Base-by-base conservation (phyloP, 2,113 vertebrate species). In the Empidonax alnorum region DNA sequence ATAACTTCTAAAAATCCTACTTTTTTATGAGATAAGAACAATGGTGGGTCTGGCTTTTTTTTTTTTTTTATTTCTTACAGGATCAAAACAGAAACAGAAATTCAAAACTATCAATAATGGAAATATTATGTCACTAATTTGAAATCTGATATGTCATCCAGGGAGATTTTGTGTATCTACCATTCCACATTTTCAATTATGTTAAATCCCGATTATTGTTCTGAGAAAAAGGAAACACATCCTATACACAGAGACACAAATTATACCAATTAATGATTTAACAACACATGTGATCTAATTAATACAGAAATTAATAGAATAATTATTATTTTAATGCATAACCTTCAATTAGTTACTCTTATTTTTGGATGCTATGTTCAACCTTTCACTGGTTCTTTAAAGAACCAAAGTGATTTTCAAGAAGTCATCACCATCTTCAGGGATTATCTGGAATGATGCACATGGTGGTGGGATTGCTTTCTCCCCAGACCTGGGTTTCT, bases 1-100 rank as follows among this genome's bases (percentile, higher is more conserved):
- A 37, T 16, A 10, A 7, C 33, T 39, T 30, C 6, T 2, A 4
- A 33, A n/a, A 10, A 1, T 4, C 0, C 3, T 14, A 1, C 0
- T 15, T 55, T 2, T 69, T 63, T 65, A n/a, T 39, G 12, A 59
- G 24, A 16, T 13, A 63, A 13, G 3, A 28, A n/a, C 5, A 35
- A 50, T 1, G 0, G 6, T 61, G 4, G 7, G 1, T 2, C 4
- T 3, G 14, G 8, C 16, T 42, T 42, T 16, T 17, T 44, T 44
- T 44, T 84, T 56, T 72, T 82, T 35, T 17, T 30, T 17, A 47
- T 50, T 80, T 80, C 17, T 58, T 35, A 8, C 3, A 33, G 46
- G 65, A 67, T 4, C 6, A 65, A 35, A 61, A 69, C 2, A 65
- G 10, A 89, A 71, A 52, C 3, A 71, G 3, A 71, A 21, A 72